These are phyloP conservation scores for Cyaniris semiargus DNA, from an alignment of 2,888 invertebrate genomes.

Conservation along the genomic window DNA sequence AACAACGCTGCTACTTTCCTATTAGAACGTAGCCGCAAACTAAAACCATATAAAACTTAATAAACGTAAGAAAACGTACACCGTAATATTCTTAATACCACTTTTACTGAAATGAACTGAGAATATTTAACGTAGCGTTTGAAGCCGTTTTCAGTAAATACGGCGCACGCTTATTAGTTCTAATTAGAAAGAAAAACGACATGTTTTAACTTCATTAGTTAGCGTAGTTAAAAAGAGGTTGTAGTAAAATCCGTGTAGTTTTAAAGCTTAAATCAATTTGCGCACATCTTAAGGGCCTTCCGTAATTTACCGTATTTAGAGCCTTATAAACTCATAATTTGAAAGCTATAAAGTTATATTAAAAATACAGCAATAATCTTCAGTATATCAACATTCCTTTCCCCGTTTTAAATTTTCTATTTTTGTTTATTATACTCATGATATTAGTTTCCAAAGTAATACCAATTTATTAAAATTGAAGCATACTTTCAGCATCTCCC, in stretches of 20 bases:
- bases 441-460: too few relatives aligned
- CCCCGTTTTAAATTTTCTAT: too few relatives aligned
- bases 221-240: too few relatives aligned
- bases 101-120: neutral
- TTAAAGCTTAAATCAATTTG: neutral
- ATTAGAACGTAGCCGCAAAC: slow-evolving; percentile 10
- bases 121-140: neutral
- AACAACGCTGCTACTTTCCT: neutral
- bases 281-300: too few relatives aligned
- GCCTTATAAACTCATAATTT: too few relatives aligned
- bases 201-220: neutral
- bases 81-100: slow-evolving; percentile 6
- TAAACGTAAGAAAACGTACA: neutral
- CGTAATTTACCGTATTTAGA: too few relatives aligned
- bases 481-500: too few relatives aligned
- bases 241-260: neutral
- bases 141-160: neutral
- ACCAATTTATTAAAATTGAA: too few relatives aligned
- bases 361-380: too few relatives aligned
- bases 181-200: neutral
- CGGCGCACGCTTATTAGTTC: neutral
- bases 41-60: slow-evolving; percentile 11
- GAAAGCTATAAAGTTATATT: too few relatives aligned
- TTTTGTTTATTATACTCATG: too few relatives aligned
- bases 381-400: too few relatives aligned